Evolutionary conservation across 2,888 invertebrate genomes (phyloP).

Genomic region (Pammene aurita): DNA sequence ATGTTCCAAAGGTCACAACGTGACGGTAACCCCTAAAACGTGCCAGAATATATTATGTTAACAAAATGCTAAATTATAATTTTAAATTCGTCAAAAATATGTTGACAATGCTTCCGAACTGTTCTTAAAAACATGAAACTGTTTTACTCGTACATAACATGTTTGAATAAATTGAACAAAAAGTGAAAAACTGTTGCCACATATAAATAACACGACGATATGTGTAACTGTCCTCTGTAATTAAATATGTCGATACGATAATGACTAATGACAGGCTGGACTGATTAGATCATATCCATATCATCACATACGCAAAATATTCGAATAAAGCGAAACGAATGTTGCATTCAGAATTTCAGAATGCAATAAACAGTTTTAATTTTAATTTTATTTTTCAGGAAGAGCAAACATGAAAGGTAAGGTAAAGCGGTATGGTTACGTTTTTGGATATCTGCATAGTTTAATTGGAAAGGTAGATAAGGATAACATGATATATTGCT

Average conservation of each 20-base stretch:
- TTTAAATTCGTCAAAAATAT: slow-evolving; percentile 34
- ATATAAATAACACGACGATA: background rate
- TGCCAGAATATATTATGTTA: slow-evolving; percentile 25
- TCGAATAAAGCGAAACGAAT: background rate
- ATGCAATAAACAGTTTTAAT: no score
- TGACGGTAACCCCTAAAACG: slow-evolving; percentile 17
- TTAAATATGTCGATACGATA: slow-evolving; percentile 1
- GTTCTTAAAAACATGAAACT: slow-evolving; percentile 14
- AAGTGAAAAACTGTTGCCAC: background rate
- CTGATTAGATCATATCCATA: background rate
- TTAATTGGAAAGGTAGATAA: no score
- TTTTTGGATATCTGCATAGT: no score
- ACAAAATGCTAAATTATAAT: slow-evolving; percentile 30
- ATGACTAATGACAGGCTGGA: slow-evolving; percentile 4
- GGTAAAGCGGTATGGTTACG: no score
- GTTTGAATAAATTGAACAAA: slow-evolving; percentile 8
- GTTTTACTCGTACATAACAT: slow-evolving; percentile 1
- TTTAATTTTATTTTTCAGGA: no score
- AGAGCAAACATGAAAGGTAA: no score
- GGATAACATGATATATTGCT: no score
- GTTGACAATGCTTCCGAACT: slow-evolving; percentile 19
- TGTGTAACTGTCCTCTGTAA: background rate
- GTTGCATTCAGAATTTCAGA: no score
- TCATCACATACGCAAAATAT: background rate
- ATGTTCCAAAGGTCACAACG: slow-evolving; percentile 20